Conservation (phyloP, 2,797 vertebrate species). For the Malurus leucopterus region DNA sequence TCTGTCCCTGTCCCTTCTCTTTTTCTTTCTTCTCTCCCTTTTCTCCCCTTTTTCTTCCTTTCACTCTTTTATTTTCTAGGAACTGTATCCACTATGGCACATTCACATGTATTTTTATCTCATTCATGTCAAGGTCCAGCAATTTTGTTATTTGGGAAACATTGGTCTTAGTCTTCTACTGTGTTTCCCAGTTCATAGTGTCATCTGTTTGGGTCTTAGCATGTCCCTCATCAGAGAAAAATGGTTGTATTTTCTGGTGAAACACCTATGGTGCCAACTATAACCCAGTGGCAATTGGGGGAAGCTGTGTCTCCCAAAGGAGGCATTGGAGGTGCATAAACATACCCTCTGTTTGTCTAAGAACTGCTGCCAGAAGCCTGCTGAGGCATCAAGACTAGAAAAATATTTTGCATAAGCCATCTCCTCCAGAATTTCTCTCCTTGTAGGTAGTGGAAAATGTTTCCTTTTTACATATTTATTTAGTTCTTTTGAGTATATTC, state of each 20-base stretch:
- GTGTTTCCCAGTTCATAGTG: constrained; percentile 1
- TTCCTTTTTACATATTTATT: constrained; percentile 55
- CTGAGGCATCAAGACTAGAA: constrained; percentile 61
- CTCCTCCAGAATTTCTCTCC: constrained; percentile 43
- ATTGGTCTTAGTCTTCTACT: neutral
- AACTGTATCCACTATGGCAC: neutral
- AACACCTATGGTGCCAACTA: constrained; percentile 36
- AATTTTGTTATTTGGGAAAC: neutral
- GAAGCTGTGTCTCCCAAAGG: constrained; percentile 42
- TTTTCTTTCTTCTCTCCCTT: neutral
- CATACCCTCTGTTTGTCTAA: constrained; percentile 49
- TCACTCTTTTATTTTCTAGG: neutral
- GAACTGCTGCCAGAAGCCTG: constrained; percentile 49
- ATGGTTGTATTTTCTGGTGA: constrained; percentile 42
- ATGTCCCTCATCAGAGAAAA: constrained; percentile 21
- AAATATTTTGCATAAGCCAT: constrained; percentile 54
- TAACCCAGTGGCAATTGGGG: constrained; percentile 15
- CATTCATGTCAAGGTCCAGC: neutral
- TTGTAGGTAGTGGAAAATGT: constrained; percentile 58
- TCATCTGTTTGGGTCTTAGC: constrained; percentile 10
- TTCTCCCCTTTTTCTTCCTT: neutral
- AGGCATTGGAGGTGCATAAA: constrained; percentile 42
- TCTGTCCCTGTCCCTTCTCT: neutral
- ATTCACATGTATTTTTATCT: neutral
- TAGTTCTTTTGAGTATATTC: constrained; percentile 30